phyloP scores from a whole-genome alignment of 2,888 invertebrate species.

The Caenorhabditis sp. region DNA sequence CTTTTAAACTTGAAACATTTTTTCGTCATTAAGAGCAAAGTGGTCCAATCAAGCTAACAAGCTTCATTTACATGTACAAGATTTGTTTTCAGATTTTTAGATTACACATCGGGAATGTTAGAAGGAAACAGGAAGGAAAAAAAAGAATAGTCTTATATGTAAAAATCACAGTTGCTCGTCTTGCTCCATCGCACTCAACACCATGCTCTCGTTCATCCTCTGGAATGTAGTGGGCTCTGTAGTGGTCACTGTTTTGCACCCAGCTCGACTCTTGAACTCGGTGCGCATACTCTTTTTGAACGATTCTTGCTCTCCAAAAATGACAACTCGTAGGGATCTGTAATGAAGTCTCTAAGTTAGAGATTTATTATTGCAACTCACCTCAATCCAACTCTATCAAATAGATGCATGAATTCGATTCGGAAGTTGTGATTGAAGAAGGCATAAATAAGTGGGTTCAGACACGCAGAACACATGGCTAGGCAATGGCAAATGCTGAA shows the following conservation, averaged over 20 bases:
- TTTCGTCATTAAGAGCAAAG: not conserved
- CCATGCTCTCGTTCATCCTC: conserved; percentile 54
- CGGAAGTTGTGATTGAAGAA: conserved; percentile 94
- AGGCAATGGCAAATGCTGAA: conserved; percentile 86
- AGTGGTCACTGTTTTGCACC: conserved; percentile 51
- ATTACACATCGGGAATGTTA: not conserved
- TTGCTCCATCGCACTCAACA: conserved; percentile 55
- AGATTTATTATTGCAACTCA: conserved; percentile 31
- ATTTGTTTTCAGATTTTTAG: not conserved
- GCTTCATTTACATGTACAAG: conserved; percentile 25
- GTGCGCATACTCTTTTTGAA: conserved; percentile 39
- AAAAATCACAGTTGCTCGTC: conserved; percentile 66
- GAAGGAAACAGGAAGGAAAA: not conserved
- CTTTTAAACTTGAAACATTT: not conserved
- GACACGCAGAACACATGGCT: conserved; percentile 93
- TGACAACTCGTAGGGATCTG: conserved; percentile 51
- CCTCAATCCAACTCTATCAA: conserved; percentile 74
- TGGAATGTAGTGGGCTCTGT: conserved; percentile 33
- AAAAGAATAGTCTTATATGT: not conserved
- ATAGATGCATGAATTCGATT: conserved; percentile 79
- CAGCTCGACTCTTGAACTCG: conserved; percentile 45
- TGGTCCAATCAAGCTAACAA: conserved; percentile 15
- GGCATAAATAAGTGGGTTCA: conserved; percentile 94
- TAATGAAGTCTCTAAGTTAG: too few species aligned
- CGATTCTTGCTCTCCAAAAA: conserved; percentile 62